phyloP scores from a whole-genome alignment of 2,888 invertebrate genomes.

The Sesamia inferens region DNA sequence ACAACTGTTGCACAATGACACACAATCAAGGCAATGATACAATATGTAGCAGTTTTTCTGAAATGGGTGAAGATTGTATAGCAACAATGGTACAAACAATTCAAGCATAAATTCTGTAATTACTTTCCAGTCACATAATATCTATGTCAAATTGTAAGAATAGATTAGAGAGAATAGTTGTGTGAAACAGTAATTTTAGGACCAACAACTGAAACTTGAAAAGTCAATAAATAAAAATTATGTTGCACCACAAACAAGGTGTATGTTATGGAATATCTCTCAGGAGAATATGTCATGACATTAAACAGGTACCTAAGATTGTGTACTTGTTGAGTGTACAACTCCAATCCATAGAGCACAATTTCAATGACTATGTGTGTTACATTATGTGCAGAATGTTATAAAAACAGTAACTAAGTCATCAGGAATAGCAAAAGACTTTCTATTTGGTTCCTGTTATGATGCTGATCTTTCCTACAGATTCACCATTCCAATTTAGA shows the following conservation, averaged over 20 bases:
- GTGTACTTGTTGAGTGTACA: neutral
- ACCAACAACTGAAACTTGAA: neutral
- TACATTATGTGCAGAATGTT: neutral
- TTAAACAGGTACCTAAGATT: neutral
- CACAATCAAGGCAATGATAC: too few species aligned
- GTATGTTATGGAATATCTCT: neutral
- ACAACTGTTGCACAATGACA: slow-evolving; percentile 54
- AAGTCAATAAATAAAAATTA: neutral
- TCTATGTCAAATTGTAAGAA: neutral
- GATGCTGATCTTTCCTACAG: neutral
- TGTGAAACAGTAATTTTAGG: neutral
- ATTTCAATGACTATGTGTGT: neutral
- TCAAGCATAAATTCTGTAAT: neutral
- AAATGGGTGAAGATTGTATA: neutral
- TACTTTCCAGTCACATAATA: neutral
- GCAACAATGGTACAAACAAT: neutral
- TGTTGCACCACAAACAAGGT: neutral
- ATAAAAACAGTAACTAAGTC: neutral
- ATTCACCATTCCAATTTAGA: neutral
- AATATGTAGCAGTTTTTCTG: slow-evolving; percentile 28
- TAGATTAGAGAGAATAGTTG: neutral
- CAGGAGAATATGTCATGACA: neutral
- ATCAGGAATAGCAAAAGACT: neutral
- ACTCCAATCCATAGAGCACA: neutral
- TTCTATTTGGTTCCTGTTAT: neutral